These are phyloP conservation scores for Perizoma affinitatum DNA, from an alignment of 2,888 invertebrate species.

Conservation along the genomic window DNA sequence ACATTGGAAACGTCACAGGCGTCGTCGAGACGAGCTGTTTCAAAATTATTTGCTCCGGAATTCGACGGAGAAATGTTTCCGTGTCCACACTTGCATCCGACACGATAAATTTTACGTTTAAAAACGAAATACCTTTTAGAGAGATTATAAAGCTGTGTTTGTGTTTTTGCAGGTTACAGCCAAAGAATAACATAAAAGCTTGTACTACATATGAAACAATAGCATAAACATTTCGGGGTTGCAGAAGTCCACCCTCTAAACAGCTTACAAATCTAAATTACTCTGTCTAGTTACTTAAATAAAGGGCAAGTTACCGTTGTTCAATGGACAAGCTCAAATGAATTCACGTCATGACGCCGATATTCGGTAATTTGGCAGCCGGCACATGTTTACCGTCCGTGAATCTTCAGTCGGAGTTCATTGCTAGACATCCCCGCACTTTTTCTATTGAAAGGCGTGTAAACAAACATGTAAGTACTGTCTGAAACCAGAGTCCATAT, in stretches of 20 bases:
- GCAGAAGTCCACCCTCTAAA: too few relatives aligned
- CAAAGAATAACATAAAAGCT: too few relatives aligned
- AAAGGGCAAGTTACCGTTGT: neutral
- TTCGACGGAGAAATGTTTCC: constrained; percentile 41
- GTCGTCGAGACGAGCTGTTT: constrained; percentile 54
- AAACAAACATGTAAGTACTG: constrained; percentile 31
- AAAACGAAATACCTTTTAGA: too few relatives aligned
- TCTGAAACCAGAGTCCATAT: constrained; percentile 4
- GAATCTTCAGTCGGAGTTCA: constrained; percentile 71
- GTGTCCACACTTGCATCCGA: constrained; percentile 37
- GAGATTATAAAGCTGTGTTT: too few relatives aligned
- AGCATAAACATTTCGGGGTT: too few relatives aligned
- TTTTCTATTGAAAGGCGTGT: constrained; percentile 34
- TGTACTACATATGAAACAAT: too few relatives aligned
- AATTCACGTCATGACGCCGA: constrained; percentile 52
- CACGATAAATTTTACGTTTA: constrained; percentile 3
- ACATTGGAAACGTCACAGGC: constrained; percentile 59
- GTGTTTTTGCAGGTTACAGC: too few relatives aligned
- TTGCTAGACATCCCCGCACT: constrained; percentile 53
- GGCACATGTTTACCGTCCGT: constrained; percentile 73
- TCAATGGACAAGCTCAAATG: constrained; percentile 24
- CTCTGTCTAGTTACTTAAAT: too few relatives aligned
- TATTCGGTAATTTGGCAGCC: constrained; percentile 56
- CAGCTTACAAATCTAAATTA: too few relatives aligned
- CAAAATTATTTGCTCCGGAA: constrained; percentile 59